Conservation (phyloP, 1,140 invertebrate genomes). For the Drosophila tani region DNA sequence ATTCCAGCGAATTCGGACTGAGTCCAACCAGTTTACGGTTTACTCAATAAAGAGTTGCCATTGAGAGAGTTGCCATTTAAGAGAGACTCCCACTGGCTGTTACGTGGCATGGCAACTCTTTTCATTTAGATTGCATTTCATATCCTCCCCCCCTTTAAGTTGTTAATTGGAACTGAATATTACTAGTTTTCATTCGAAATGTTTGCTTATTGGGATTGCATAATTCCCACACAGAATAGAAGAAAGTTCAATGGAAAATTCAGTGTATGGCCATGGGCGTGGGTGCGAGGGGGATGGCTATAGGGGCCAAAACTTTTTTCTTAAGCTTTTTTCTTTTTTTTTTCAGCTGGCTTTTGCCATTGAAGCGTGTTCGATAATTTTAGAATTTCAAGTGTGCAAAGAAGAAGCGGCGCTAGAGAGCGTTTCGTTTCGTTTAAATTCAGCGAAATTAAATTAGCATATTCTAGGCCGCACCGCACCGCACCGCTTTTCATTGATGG, state of each 20-base stretch:
- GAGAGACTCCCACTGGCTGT: background rate
- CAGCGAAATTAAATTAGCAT: constrained; percentile 65
- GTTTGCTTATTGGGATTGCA: constrained; percentile 35
- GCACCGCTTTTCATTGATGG: constrained; percentile 43
- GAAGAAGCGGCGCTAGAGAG: constrained; percentile 8
- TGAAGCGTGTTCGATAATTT: constrained; percentile 65
- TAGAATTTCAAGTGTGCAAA: constrained; percentile 67
- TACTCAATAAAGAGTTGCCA: constrained; percentile 16
- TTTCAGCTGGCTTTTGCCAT: constrained; percentile 51
- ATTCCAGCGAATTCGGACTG: background rate
- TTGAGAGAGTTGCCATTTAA: constrained; percentile 6
- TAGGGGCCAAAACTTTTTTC: constrained; percentile 25
- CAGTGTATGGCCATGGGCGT: constrained; percentile 1
- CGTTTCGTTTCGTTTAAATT: constrained; percentile 21
- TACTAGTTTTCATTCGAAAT: constrained; percentile 23
- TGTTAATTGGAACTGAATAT: constrained; percentile 22
- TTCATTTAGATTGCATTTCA: too few species aligned
- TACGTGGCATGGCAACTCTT: constrained; percentile 28
- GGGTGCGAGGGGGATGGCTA: constrained; percentile 30
- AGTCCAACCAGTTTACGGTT: constrained; percentile 13
- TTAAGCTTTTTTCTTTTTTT: constrained; percentile 4
- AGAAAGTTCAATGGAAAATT: constrained; percentile 41
- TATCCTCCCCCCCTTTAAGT: background rate
- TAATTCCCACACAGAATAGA: constrained; percentile 32
- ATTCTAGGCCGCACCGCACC: constrained; percentile 31